Evolutionary conservation across 2,888 invertebrate species (phyloP), one percentile per base, ranked within the genome.

Genomic region (Synergus japonicus): DNA sequence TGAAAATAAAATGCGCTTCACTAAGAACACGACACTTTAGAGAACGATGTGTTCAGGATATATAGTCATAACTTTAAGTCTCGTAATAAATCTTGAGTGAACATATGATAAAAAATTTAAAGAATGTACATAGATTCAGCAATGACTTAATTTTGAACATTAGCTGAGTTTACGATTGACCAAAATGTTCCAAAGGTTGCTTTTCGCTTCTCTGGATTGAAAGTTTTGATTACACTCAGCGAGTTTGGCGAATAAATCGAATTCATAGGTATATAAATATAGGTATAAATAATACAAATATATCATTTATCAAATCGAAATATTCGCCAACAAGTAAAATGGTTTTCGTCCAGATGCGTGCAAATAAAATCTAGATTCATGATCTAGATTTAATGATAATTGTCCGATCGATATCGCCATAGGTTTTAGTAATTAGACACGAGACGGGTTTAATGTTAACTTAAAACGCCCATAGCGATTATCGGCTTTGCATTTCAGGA

Each of bases 1-100:
- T 64, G 63, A 76, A 18, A 44, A 60, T 41, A 60, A 58, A 41
- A 60, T 58, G 64, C 44, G 76, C 76, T 76, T 76, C 63, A 41
- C n/a, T 44, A 43, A 44, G 58, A 76, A n/a, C 83, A 86, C 79
- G 82, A 85, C 80, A 86, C 85, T 88, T 88, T 87, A 88, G 84
- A 87, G 85, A 86, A 87, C 83, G 78, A 89, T 88, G 88, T 88
- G 90, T 88, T 89, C 87, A 89, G 69, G 43, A 22, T 64, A 82
- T 76, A 69, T 76, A 49, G 73, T 37, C 54, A 37, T 73, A 73
- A 73, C 9, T 41, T 73, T 54, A 69, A 54, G 49, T 73, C 44
- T 18, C 46, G 44, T 44, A 43, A 66, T 66, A 66, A 66, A 22
- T 66, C 44, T 66, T 44, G 44, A 9, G 4, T 46, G 54, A 9